Percentiles rank a stretch among this genome's conserved stretches.
Evolutionary conservation across 2,888 invertebrate species (phyloP).

Genomic region (Drosophila siamana): DNA sequence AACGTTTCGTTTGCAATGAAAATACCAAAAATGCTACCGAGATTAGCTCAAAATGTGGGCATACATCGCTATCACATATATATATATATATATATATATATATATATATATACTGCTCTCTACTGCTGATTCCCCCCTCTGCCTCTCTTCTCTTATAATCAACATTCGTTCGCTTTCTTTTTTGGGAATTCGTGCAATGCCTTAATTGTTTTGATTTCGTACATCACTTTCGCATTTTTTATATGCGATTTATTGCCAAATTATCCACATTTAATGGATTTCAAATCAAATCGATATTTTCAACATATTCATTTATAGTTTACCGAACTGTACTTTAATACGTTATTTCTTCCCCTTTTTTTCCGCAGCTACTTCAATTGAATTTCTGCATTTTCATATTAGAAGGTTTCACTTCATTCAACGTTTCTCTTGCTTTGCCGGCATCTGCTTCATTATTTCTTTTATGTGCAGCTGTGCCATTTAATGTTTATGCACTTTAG

Average conservation of each 20-base stretch:
- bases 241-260: conserved; percentile 39
- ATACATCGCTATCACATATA: not conserved
- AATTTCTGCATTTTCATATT: not conserved
- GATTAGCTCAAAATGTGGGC: conserved; percentile 6
- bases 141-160: conserved; percentile 47
- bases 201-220: conserved; percentile 50
- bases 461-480: conserved; percentile 1
- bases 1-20: conserved; percentile 25
- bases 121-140: too few species aligned
- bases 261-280: conserved; percentile 15
- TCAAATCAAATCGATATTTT: conserved; percentile 12
- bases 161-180: conserved; percentile 60
- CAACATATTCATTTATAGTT: not conserved
- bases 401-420: conserved; percentile 9
- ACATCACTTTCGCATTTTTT: conserved; percentile 40
- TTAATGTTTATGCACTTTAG: conserved; percentile 12
- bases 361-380: not conserved
- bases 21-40: conserved; percentile 44
- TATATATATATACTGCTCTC: too few species aligned
- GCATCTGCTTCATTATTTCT: conserved; percentile 2
- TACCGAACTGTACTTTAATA: not conserved
- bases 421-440: not conserved
- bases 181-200: conserved; percentile 32
- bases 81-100: not conserved
- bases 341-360: not conserved